Percentiles rank a stretch among this genome's conserved stretches.
phyloP scores from a whole-genome alignment of 1,140 invertebrate genomes.

The Saccostrea echinata region DNA sequence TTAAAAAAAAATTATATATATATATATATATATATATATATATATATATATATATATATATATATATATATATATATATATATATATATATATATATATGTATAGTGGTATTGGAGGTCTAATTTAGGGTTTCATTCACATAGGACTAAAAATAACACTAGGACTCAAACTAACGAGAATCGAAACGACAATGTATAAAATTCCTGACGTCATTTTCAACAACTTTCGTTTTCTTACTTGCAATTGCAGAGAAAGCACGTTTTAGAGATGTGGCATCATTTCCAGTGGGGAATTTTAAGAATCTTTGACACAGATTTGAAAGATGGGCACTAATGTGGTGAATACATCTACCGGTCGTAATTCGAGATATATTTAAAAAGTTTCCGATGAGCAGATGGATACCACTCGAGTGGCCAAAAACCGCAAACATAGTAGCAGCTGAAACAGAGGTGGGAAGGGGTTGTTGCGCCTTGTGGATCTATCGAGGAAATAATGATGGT shows the following conservation, averaged over 20 bases:
- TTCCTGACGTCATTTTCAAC: not conserved
- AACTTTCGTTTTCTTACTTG: not conserved
- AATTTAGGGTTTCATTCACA: too few relatives aligned
- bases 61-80: too few relatives aligned
- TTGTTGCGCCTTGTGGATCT: not conserved
- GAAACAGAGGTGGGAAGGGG: not conserved
- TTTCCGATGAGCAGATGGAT: slow-evolving; percentile 16
- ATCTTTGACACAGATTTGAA: not conserved
- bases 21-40: too few relatives aligned
- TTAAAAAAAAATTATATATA: too few relatives aligned
- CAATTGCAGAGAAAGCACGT: not conserved
- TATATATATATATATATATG: too few relatives aligned
- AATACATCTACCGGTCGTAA: not conserved
- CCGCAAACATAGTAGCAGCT: not conserved
- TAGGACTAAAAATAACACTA: too few relatives aligned
- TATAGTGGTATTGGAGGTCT: too few relatives aligned
- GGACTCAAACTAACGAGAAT: not conserved
- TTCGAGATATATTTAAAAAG: too few relatives aligned
- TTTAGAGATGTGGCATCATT: not conserved
- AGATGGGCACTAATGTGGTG: not conserved
- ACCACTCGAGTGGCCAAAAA: not conserved
- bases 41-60: too few relatives aligned
- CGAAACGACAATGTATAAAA: not conserved
- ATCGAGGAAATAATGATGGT: too few relatives aligned
- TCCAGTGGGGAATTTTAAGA: not conserved